phyloP scores from a whole-genome alignment of 2,113 vertebrate genomes.

The Toxotes chatareus region DNA sequence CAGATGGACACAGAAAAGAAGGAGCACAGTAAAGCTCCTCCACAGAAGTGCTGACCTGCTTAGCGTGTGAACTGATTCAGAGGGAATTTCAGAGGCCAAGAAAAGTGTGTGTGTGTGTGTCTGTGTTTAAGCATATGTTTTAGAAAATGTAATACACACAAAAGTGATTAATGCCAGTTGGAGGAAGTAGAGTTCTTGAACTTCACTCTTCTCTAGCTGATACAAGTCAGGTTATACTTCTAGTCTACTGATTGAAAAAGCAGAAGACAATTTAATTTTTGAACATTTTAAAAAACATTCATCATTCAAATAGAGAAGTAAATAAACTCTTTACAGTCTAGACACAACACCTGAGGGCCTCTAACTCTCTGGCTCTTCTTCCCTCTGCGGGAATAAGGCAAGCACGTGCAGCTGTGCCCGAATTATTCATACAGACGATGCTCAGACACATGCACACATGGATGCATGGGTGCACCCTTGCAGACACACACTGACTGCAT shows the following conservation, averaged over 20 bases:
- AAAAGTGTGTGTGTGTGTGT: not conserved
- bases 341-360: conserved; percentile 56
- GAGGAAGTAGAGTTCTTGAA: conserved; percentile 1
- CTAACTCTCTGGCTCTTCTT: conserved; percentile 31
- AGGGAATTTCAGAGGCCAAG: not conserved
- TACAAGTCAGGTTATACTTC: not conserved
- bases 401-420: conserved; percentile 70
- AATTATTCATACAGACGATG: conserved; percentile 68
- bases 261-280: conserved; percentile 16
- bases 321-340: conserved; percentile 46
- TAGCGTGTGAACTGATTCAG: not conserved
- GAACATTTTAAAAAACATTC: not conserved
- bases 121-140: not conserved
- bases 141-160: not conserved
- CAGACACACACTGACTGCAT: conserved; percentile 22
- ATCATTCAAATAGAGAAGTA: conserved; percentile 30
- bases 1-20: conserved; percentile 7
- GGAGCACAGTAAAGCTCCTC: conserved; percentile 8
- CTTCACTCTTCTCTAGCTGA: not conserved
- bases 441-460: conserved; percentile 21
- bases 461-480: not conserved
- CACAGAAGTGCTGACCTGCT: not conserved
- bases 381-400: conserved; percentile 50
- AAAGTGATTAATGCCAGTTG: not conserved
- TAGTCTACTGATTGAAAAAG: conserved; percentile 21